Base-by-base conservation (phyloP, 23 tunicate genomes). In the Clavelina lepadiformis region DNA sequence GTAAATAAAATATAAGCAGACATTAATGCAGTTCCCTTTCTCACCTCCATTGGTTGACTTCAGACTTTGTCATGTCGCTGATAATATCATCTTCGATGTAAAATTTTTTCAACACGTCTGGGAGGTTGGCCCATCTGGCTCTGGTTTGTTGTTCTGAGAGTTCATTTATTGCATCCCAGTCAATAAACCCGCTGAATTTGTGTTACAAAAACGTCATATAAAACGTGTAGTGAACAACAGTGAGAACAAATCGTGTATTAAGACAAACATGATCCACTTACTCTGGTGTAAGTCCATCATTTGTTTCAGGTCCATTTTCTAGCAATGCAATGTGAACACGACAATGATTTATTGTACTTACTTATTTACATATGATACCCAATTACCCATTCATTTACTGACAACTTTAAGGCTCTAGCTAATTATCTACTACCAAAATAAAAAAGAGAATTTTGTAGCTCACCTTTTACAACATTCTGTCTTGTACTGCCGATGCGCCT, bases 1-100 rank as follows among this genome's bases (percentile, higher is more conserved):
- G n/a, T n/a, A n/a, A n/a, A n/a, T n/a, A n/a, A n/a, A n/a, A n/a
- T n/a, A n/a, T n/a, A n/a, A n/a, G n/a, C n/a, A n/a, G n/a, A n/a
- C n/a, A n/a, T n/a, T n/a, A n/a, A n/a, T n/a, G n/a, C n/a, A n/a
- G n/a, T n/a, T n/a, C n/a, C n/a, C n/a, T 15, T 7, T 60, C 7
- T 60, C 2, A 78, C 85, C 95, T 86, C 95, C 95, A 86, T 72
- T 56, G 35, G 34, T 65, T 69, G 1, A 78, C 95, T 59, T 78
- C 72, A 8, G 24, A 7, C 8, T 65, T 68, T 3, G 71, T 26
- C 85, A 78, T 78, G 38, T 78, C 95, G 3, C 81, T 70, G 0
- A 86, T 64, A 51, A 54, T 54, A 28, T 72, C 74, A 45, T 86
- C 81, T 73, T 86, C 95, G 34, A 86, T 78, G 75, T 86, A 86